Evolutionary conservation across 2,797 vertebrate species (phyloP), one percentile per base, ranked within the genome.

Genomic region (Gastrophryne carolinensis): DNA sequence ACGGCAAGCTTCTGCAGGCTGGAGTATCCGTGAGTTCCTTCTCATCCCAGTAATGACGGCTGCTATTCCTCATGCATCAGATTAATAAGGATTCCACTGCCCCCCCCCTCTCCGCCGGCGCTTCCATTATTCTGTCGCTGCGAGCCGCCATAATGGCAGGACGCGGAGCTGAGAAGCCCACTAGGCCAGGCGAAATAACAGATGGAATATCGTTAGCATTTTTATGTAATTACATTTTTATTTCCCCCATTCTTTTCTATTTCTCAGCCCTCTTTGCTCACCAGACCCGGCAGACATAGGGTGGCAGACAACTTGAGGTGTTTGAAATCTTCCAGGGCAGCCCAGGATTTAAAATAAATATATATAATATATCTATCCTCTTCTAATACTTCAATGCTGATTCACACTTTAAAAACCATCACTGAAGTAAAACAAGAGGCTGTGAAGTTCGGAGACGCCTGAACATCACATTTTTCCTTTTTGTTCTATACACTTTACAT

Each of bases 171-270:
- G 82, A 84, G 84, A 70, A 84, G 81, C 83, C 86, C 81, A 85
- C 80, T 84, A 82, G 83, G 83, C 82, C 89, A 84, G 86, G 83
- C 82, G 83, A 87, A 87, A 87, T 86, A 86, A 80, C 83, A 87
- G 85, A 89, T 90, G 88, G 89, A 85, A 80, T 86, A 87, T 86
- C 82, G 86, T 91, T 90, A 89, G 88, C 90, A 91, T 92, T 89
- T 92, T 92, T 90, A 89, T 90, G 82, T 89, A 89, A 91, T 91
- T 90, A 89, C 83, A 83, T 87, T 89, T 88, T 90, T 77, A 71
- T 77, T 77, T 44, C 67, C 70, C 82, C 82, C 83, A 82, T 83
- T 74, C 83, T 84, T 84, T 54, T 79, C 82, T 86, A 23, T 67
- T 32, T n/a, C 32, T 58, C 17, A 5, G 52, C n/a, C n/a, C 21